Evolutionary conservation across 2,888 invertebrate species (phyloP), one percentile per base, ranked within the genome.

Genomic region (Stenolophus ochropezus): DNA sequence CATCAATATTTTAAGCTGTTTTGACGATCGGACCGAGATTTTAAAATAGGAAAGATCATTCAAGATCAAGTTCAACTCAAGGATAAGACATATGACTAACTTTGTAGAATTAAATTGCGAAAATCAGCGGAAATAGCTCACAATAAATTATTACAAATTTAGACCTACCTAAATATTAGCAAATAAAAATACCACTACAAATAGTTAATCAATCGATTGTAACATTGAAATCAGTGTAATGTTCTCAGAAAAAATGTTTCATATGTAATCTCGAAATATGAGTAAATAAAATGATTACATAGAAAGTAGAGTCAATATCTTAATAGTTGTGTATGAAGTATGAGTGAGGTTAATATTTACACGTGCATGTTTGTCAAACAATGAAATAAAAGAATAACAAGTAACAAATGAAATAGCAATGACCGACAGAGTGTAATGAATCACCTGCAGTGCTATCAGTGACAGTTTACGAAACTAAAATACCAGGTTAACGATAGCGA

Each of bases 401-500:
- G 49, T 51, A 74, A 53, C 23, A 51, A 23, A 74, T 25, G 49
- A 74, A 51, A 25, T 74, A 53, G 51, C 51, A 74, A 74, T 74
- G 74, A 74, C 74, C 74, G 74, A 74, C 74, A 74, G 51, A 49
- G 21, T 21, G 51, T 25, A 56, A 75, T 75, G 75, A 75, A 56
- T 75, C 56, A 75, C 25, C 27, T 56, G 75, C 53, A 75, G 56
- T 49, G 74, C 51, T 49, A 74, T 49, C 51, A 75, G 56, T 75
- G 75, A 75, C 74, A 74, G 74, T 53, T 75, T 75, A 75, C 75
- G 75, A 75, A 75, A 75, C 75, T 75, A 75, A 33, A 75, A 75
- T 56, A 75, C 56, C 75, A 75, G 53, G 74, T 56, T 75, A 75
- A 75, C 20, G 75, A 75, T 75, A 51, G 56, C 75, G 53, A 56